Evolutionary conservation across 2,797 vertebrate species (phyloP), one percentile per base, ranked within the genome.

Genomic region (Brachyrhaphis roseni): DNA sequence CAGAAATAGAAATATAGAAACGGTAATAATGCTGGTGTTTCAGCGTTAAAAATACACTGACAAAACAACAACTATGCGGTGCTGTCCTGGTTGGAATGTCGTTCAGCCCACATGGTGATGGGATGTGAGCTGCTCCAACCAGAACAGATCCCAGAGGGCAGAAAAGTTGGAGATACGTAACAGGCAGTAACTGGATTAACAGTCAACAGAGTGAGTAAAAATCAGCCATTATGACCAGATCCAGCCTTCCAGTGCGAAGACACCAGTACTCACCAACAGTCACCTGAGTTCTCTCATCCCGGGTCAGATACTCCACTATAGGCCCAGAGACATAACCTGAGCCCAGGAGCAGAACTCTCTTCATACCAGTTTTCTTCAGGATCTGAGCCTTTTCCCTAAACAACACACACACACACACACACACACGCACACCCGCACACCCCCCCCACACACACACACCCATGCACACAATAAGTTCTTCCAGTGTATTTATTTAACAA

Each of bases 301-400:
- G 97, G 51, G 96, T 98, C 86, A 99, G 93, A 88, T 99, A 99
- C 83, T 98, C 97, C 43, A 99, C 92, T 1, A 99, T 96, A 10
- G 98, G 98, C 26, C 94, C 96, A 23, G 98, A 98, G 77, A 99
- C 97, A 6, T 99, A 99, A 20, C 98, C 98, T 12, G 97, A 97
- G 28, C 98, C 98, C 0, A 99, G 96, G 88, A 99, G 84, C 84
- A 99, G 95, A 72, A 99, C 96, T 1, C 93, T 96, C 93, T 97
- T 98, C 94, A 96, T 97, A 51, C 95, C 95, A 0, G 81, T 41
- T 88, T 93, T 95, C 89, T 91, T 94, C 84, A 96, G 53, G 85
- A 96, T 96, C 92, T 95, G 94, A 57, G 92, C 87, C 20, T 91
- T 84, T 59, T 93, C 92, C 86, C 95, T 96, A 84, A 18, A 72